Percentiles rank a stretch among this genome's conserved stretches.
Conservation (phyloP, 1,140 invertebrate species). For the Coptotermes formosanus region DNA sequence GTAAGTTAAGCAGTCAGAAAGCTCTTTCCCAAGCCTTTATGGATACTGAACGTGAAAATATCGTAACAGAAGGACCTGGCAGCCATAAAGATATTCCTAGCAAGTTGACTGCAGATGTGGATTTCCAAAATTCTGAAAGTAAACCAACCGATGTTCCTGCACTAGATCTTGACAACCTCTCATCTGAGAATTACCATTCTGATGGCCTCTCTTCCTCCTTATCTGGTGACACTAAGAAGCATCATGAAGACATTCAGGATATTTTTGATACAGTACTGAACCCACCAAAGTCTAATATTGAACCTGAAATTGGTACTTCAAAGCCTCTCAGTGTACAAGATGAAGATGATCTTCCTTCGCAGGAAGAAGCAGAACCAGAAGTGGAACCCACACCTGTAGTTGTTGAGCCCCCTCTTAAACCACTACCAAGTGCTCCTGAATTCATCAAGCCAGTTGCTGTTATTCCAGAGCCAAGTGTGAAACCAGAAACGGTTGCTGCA, state of each 20-base stretch:
- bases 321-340: not conserved
- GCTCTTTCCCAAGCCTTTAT: not conserved
- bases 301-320: not conserved
- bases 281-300: not conserved
- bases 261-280: not conserved
- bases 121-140: not conserved
- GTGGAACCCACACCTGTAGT: not conserved
- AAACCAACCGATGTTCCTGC: not conserved
- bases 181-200: not conserved
- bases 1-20: not conserved
- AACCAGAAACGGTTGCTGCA: not conserved
- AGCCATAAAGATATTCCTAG: not conserved
- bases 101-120: not conserved
- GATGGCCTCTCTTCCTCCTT: not conserved
- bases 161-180: not conserved
- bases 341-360: not conserved
- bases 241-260: not conserved
- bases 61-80: not conserved
- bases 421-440: not conserved
- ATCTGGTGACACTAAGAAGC: not conserved
- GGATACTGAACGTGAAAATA: not conserved
- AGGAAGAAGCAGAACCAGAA: not conserved
- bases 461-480: not conserved
- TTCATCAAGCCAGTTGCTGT: not conserved
- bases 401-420: not conserved